A percentile compares a stretch with the other conserved stretches of the same genome.
Conservation (phyloP, 2,113 vertebrate genomes). For the Pygoscelis adeliae region DNA sequence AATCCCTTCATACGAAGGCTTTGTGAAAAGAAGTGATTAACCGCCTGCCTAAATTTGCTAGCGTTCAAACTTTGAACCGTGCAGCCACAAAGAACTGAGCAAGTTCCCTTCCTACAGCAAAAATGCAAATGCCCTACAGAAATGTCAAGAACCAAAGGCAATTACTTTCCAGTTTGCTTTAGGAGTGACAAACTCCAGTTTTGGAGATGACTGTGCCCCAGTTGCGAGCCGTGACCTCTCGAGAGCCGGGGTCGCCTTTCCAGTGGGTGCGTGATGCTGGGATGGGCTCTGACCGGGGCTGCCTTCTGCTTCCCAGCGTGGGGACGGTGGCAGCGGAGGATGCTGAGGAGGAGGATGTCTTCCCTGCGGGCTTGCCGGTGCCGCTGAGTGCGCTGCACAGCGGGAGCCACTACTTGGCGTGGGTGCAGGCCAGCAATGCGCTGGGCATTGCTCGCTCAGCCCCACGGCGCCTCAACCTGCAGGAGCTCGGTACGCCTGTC, state of each 20-base stretch:
- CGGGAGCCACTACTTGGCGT: neutral
- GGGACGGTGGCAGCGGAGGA: neutral
- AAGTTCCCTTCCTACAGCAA: accelerated
- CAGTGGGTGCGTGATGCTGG: accelerated
- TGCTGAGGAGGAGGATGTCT: neutral
- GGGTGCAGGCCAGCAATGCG: conserved; percentile 60
- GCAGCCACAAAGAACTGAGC: neutral
- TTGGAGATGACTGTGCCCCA: neutral
- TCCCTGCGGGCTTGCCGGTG: neutral
- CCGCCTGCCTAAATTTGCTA: accelerated
- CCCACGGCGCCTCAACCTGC: conserved; percentile 26
- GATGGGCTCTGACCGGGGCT: neutral
- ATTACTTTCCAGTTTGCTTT: accelerated
- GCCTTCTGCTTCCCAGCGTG: conserved; percentile 23
- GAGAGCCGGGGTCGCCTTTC: accelerated
- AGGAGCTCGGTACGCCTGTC: conserved; percentile 52
- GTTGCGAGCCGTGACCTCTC: accelerated
- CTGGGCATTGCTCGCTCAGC: conserved; percentile 57
- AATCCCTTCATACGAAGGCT: accelerated
- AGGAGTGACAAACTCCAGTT: accelerated
- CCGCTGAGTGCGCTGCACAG: neutral
- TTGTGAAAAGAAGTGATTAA: neutral
- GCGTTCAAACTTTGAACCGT: accelerated
- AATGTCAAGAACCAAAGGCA: accelerated
- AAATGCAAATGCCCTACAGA: accelerated